Evolutionary conservation across 2,797 vertebrate species (phyloP), one percentile per base, ranked within the genome.

Genomic region (Xyrichtys novacula): DNA sequence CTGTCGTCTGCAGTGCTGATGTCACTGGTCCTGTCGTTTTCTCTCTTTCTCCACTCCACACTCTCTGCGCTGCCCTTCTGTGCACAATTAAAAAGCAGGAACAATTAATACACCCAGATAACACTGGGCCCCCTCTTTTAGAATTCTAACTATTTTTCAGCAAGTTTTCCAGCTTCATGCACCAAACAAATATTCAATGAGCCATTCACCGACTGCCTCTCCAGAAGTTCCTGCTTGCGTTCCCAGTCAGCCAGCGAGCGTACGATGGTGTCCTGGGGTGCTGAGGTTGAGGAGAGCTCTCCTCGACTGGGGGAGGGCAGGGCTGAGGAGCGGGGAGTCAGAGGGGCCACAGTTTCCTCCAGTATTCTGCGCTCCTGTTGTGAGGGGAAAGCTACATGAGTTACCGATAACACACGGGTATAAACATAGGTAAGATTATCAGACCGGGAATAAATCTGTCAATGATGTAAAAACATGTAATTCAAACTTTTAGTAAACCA

Each of bases 341-440:
- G 95, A 2, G 96, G 95, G 26, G 96, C 90, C 72, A 97, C 93
- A 0, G 97, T 99, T 88, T 98, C 97, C 85, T 98, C 96, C 83
- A 98, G 95, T 75, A 99, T 98, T 87, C 94, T 96, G 2, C 94
- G 95, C 72, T 99, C 97, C 97, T 99, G 86, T 69, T 65, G 36
- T 22, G 44, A 60, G 12, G 28, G 36, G 20, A 66, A 40, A 46
- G 19, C 4, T 10, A 31, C 39, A 20, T 12, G 1, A 40, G 17
- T 43, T 9, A 12, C 23, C 19, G 46, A 22, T 31, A 34, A 48
- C 5, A 36, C 4, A 1, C 0, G 14, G 6, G 1, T 22, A 36
- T 17, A 17, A 15, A 6, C 1, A 7, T 7, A 7, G 20, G 15
- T 11, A n/a, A 44, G 17, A 25, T 19, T 3, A 29, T 32, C 7